Percentiles rank a stretch among this genome's conserved stretches.
Conservation (phyloP, 2,888 invertebrate genomes). For the Osedax frankpressi region DNA sequence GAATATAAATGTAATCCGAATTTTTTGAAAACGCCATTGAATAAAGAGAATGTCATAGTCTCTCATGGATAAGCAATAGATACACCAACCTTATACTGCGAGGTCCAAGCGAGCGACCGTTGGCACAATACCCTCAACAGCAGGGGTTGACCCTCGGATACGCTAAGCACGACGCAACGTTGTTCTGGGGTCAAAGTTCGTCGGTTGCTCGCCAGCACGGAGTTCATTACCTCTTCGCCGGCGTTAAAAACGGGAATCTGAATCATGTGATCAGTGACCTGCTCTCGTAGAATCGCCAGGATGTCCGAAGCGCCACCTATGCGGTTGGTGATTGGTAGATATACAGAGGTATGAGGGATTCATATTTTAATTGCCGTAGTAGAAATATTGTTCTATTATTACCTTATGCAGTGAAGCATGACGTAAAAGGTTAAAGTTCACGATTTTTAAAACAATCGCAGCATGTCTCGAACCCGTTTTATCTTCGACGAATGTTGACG, state of each 20-base stretch:
- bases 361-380: background rate
- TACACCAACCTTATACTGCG: too few relatives aligned
- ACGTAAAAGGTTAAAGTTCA: too few relatives aligned
- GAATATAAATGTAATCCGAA: too few relatives aligned
- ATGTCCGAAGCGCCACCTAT: background rate
- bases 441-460: too few relatives aligned
- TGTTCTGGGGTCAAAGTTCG: slow-evolving; percentile 21
- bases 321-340: background rate
- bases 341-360: background rate
- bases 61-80: too few relatives aligned
- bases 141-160: slow-evolving; percentile 15
- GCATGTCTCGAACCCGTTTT: background rate
- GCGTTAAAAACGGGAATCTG: background rate
- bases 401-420: too few relatives aligned
- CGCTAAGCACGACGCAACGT: slow-evolving; percentile 2
- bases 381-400: background rate
- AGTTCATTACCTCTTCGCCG: slow-evolving; percentile 10
- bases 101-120: slow-evolving; percentile 11
- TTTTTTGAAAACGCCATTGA: too few relatives aligned
- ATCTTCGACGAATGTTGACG: background rate
- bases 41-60: too few relatives aligned
- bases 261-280: background rate
- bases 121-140: slow-evolving; percentile 10
- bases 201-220: background rate
- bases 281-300: background rate